A percentile compares a stretch with the other conserved stretches of the same genome.
phyloP scores from a whole-genome alignment of 2,888 invertebrate species.

The Leptopilina drosophilae region DNA sequence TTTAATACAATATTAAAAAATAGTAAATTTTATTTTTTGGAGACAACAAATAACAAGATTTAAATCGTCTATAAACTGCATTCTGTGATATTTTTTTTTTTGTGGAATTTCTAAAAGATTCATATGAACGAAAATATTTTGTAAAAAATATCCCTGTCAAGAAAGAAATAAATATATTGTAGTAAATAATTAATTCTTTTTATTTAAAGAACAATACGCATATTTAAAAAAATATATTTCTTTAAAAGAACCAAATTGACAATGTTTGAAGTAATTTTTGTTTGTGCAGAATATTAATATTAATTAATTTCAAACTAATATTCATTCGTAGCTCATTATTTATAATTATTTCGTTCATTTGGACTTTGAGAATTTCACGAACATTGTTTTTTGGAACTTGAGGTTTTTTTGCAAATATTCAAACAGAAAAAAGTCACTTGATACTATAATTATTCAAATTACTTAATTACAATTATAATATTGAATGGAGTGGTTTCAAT shows the following conservation, averaged over 20 bases:
- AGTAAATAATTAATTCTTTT: no score
- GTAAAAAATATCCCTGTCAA: no score
- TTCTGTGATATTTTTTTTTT: not conserved
- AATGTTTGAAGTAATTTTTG: no score
- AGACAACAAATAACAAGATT: slow-evolving; percentile 71
- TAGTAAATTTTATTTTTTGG: slow-evolving; percentile 69
- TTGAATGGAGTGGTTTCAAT: slow-evolving; percentile 17
- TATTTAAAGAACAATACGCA: no score
- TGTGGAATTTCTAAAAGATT: not conserved
- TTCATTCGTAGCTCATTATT: not conserved
- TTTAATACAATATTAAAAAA: slow-evolving; percentile 59
- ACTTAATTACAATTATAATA: not conserved
- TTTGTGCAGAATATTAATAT: no score
- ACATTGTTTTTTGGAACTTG: no score
- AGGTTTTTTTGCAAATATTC: no score
- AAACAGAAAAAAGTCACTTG: no score
- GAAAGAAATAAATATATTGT: no score
- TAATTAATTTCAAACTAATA: no score
- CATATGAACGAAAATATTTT: slow-evolving; percentile 6
- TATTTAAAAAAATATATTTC: no score
- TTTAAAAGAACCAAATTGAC: no score
- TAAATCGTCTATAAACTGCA: slow-evolving; percentile 57
- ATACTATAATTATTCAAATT: not conserved
- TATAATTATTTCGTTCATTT: not conserved
- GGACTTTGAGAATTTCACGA: not conserved